A percentile compares a stretch with the other conserved stretches of the same genome.
These are phyloP conservation scores for Scaptomyza polygonia DNA, from an alignment of 2,888 invertebrate genomes.

Conservation along the genomic window DNA sequence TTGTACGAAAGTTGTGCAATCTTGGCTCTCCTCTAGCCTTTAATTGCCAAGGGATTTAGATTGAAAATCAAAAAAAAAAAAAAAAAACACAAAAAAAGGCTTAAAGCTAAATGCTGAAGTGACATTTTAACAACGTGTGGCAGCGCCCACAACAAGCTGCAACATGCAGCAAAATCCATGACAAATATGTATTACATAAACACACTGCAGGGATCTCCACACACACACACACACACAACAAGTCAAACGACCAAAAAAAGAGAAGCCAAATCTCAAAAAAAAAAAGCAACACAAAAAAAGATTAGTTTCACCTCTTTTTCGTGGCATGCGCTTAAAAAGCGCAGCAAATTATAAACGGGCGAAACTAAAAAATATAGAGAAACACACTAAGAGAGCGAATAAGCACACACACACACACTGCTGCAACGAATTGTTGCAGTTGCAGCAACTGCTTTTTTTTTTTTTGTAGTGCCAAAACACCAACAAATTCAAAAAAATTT, in stretches of 20 bases:
- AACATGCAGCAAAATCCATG: constrained; percentile 36
- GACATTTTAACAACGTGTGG: constrained; percentile 46
- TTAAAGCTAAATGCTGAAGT: constrained; percentile 20
- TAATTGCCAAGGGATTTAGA: constrained; percentile 26
- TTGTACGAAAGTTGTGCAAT: constrained; percentile 61
- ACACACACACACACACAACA: constrained; percentile 41
- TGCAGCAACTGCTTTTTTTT: constrained; percentile 44
- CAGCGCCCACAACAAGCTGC: constrained; percentile 60
- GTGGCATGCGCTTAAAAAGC: constrained; percentile 73
- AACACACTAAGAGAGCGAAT: constrained; percentile 9
- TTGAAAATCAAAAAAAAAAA: no score
- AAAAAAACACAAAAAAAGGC: neutral
- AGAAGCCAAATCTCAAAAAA: neutral
- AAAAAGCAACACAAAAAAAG: constrained; percentile 33
- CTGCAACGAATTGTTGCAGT: constrained; percentile 46
- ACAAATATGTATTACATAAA: constrained; percentile 71
- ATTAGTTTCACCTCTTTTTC: constrained; percentile 79
- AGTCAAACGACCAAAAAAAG: constrained; percentile 45
- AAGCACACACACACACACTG: neutral
- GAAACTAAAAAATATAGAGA: constrained; percentile 31
- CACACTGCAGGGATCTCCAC: constrained; percentile 73
- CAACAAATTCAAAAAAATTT: constrained; percentile 20
- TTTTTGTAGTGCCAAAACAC: constrained; percentile 60
- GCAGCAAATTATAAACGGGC: constrained; percentile 74
- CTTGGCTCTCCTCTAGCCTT: neutral